Evolutionary conservation across 2,797 vertebrate species (phyloP).

Genomic region (Salarias fasciatus): DNA sequence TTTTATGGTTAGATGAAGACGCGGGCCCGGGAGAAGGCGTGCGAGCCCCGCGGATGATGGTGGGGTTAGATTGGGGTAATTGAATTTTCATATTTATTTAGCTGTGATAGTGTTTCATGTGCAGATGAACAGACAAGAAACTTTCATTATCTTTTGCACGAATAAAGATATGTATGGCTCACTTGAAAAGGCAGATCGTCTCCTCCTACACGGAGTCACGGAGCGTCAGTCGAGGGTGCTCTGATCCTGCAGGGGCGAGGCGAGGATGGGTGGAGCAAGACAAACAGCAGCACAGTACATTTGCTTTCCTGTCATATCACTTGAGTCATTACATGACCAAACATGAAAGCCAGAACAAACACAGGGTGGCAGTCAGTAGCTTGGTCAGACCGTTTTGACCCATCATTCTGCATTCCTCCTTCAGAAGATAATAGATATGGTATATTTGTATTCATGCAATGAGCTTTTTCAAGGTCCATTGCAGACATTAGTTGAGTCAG

Average conservation of each 20-base stretch:
- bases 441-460: neutral
- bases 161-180: conserved; percentile 3
- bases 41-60: conserved; percentile 17
- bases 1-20: conserved; percentile 22
- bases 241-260: conserved; percentile 25
- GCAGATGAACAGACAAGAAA: neutral
- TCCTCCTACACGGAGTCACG: neutral
- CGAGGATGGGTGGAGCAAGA: conserved; percentile 15
- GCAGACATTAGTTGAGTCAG: neutral
- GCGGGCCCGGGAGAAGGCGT: neutral
- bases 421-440: neutral
- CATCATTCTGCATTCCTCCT: conserved; percentile 2
- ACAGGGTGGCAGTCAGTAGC: conserved; percentile 14
- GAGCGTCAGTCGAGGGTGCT: conserved; percentile 1
- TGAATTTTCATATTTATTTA: conserved; percentile 22
- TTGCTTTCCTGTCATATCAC: conserved; percentile 26
- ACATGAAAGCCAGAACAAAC: conserved; percentile 36
- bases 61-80: neutral
- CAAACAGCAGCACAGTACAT: conserved; percentile 27
- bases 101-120: conserved; percentile 13
- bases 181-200: conserved; percentile 10
- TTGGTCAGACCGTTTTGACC: conserved; percentile 21
- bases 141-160: conserved; percentile 1
- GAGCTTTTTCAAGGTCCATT: neutral
- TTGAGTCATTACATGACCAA: conserved; percentile 36